Evolutionary conservation across 2,113 vertebrate species (phyloP).

Genomic region (Aldabrachelys gigantea): DNA sequence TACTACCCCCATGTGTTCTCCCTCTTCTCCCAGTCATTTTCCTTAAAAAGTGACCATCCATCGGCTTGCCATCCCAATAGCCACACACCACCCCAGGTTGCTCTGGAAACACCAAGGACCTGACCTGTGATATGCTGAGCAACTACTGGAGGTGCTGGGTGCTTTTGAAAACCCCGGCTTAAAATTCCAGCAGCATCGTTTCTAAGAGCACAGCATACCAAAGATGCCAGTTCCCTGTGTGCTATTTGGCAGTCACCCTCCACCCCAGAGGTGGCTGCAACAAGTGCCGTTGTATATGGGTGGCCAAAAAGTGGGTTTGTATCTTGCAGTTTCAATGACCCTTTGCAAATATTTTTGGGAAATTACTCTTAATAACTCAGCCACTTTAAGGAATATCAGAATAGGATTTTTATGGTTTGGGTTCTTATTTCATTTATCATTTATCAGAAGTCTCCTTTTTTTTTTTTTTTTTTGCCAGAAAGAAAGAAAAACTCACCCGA

Average conservation of each 20-base stretch:
- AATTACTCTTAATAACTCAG: constrained; percentile 13
- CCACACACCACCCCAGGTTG: background rate
- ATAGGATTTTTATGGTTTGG: background rate
- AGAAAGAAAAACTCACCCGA: background rate
- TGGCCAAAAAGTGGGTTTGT: background rate
- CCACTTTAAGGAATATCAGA: background rate
- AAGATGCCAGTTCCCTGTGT: background rate
- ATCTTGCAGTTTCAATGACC: background rate
- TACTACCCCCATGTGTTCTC: no score
- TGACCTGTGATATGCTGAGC: background rate
- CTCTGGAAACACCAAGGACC: no score
- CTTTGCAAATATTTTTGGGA: background rate
- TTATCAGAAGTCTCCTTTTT: constrained; percentile 19
- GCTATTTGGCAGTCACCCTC: background rate
- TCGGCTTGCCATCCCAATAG: background rate
- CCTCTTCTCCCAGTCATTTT: background rate
- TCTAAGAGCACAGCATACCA: background rate
- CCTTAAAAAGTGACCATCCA: background rate
- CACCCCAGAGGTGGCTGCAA: background rate
- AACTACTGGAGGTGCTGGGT: background rate
- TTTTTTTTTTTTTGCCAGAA: background rate
- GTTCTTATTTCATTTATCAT: constrained; percentile 62
- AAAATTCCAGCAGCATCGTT: background rate
- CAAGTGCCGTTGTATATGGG: background rate
- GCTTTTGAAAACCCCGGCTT: background rate